These are phyloP conservation scores for Peromyscus californicus DNA, from an alignment of 2,113 vertebrate species.

Conservation along the genomic window DNA sequence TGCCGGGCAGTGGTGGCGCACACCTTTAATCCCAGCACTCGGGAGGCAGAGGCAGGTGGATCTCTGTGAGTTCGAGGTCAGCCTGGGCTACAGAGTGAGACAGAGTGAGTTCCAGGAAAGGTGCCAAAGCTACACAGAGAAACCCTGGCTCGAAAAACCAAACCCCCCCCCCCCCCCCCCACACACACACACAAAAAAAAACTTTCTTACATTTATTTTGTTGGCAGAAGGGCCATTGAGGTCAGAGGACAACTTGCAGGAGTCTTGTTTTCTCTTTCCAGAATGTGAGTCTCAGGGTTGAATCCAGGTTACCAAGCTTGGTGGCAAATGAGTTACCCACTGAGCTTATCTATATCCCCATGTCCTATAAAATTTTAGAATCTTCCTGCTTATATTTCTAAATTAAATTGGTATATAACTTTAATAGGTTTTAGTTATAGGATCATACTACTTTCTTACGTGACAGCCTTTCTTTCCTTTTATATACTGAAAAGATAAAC, in stretches of 20 bases:
- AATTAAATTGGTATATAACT: constrained; percentile 31
- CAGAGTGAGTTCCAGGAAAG: no score
- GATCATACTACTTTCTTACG: constrained; percentile 8
- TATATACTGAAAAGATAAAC: neutral
- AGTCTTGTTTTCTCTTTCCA: neutral
- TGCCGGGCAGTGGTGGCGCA: neutral
- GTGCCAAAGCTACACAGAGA: no score
- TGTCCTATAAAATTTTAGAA: neutral
- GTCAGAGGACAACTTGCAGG: neutral
- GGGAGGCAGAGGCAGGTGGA: no score
- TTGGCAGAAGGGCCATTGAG: neutral
- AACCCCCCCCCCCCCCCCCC: no score
- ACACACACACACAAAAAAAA: no score
- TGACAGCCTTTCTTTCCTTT: neutral
- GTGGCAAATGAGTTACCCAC: neutral
- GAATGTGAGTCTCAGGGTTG: neutral
- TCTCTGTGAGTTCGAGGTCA: no score
- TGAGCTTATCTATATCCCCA: neutral
- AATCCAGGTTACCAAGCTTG: neutral
- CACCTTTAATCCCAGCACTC: no score
- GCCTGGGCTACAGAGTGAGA: no score
- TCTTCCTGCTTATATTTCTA: neutral
- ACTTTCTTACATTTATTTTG: neutral
- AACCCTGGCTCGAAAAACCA: no score
- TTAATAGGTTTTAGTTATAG: neutral